These are phyloP conservation scores for Euphydryas editha DNA, from an alignment of 2,888 invertebrate genomes.

Conservation along the genomic window DNA sequence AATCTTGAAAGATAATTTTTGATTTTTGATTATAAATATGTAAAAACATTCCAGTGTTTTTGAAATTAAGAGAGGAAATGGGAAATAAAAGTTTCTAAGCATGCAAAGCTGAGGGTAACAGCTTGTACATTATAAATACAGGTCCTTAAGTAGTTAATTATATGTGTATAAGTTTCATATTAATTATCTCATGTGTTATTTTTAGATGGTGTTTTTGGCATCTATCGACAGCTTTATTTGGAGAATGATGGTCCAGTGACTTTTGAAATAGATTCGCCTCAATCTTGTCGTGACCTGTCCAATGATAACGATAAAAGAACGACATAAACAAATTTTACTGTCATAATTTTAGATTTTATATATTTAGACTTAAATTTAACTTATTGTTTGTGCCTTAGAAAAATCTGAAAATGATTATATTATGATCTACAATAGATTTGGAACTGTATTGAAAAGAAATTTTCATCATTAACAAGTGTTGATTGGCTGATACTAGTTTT, in stretches of 20 bases:
- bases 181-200: slow-evolving; percentile 33
- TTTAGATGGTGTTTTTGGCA: slow-evolving; percentile 94
- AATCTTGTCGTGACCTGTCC: slow-evolving; percentile 5
- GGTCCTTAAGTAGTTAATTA: neutral
- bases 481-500: no score
- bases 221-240: slow-evolving; percentile 92
- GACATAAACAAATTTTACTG: neutral
- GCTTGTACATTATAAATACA: neutral
- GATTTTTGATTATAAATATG: no score
- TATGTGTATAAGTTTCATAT: neutral
- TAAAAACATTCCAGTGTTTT: no score
- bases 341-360: neutral
- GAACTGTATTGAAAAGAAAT: no score
- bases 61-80: no score
- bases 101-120: no score
- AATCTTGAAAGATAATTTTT: no score
- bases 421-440: no score
- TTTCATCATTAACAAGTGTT: no score
- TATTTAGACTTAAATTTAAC: neutral
- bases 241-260: slow-evolving; percentile 96
- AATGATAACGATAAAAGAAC: neutral
- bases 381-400: no score
- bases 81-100: no score
- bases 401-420: no score
- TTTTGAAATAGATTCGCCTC: slow-evolving; percentile 89